A percentile compares a stretch with the other conserved stretches of the same genome.
These are phyloP conservation scores for Periplaneta americana DNA, from an alignment of 1,140 invertebrate genomes.

Conservation along the genomic window DNA sequence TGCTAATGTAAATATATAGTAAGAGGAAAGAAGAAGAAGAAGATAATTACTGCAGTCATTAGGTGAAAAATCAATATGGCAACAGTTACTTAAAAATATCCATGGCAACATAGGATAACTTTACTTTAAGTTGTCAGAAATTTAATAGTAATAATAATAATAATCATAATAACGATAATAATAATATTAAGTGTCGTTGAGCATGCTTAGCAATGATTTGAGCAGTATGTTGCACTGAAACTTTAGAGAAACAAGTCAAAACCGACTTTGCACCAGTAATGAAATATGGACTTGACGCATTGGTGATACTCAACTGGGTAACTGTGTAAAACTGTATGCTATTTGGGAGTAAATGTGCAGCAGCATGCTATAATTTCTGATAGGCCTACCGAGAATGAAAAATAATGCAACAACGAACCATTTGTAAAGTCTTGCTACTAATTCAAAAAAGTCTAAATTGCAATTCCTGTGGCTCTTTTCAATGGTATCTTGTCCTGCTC, in stretches of 20 bases:
- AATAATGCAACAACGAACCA: not conserved
- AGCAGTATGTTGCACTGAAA: not conserved
- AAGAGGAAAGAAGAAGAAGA: not conserved
- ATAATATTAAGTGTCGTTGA: not conserved
- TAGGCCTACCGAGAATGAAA: not conserved
- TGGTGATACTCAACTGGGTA: not conserved
- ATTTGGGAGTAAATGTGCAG: not conserved
- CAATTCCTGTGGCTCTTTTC: conserved; percentile 12
- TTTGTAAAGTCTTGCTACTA: not conserved
- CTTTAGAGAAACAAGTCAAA: not conserved
- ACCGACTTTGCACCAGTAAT: not conserved
- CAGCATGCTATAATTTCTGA: not conserved
- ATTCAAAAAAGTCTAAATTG: conserved; percentile 5
- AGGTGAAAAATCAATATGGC: not conserved
- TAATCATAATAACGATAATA: too few species aligned
- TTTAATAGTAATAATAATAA: too few species aligned
- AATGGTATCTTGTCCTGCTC: not conserved
- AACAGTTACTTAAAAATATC: not conserved
- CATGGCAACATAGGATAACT: not conserved
- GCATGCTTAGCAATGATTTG: not conserved
- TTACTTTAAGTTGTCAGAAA: not conserved
- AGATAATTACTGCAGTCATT: not conserved
- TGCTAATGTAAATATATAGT: conserved; percentile 1
- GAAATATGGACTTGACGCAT: not conserved
- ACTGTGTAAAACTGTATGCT: too few species aligned